A percentile compares a stretch with the other conserved stretches of the same genome.
Evolutionary conservation across 2,888 invertebrate species (phyloP).

Genomic region (Tubulanus polymorphus): DNA sequence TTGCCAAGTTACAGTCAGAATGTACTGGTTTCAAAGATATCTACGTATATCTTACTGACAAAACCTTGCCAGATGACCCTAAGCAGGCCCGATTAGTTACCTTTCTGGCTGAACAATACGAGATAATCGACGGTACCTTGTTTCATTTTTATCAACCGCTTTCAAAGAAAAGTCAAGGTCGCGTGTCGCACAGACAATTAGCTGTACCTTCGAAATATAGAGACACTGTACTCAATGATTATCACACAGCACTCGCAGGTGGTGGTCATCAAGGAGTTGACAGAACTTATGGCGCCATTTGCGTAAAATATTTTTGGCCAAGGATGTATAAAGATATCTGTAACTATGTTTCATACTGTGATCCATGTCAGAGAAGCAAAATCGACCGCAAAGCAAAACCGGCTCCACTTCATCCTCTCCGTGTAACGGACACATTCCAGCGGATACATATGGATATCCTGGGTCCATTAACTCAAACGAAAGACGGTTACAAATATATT

Average conservation of each 20-base stretch:
- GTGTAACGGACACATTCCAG: constrained; percentile 10
- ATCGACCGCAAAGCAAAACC: constrained; percentile 4
- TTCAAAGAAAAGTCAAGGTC: no score
- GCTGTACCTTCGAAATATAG: no score
- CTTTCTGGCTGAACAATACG: constrained; percentile 11
- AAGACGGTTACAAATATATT: constrained; percentile 17
- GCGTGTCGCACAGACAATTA: no score
- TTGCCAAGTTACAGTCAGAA: constrained; percentile 11
- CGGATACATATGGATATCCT: constrained; percentile 22
- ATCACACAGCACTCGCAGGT: no score
- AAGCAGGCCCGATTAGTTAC: constrained; percentile 6
- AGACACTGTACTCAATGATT: no score
- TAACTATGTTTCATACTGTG: constrained; percentile 16
- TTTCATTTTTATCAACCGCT: constrained; percentile 14
- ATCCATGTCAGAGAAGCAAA: constrained; percentile 13
- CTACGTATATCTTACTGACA: constrained; percentile 7
- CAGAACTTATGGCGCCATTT: constrained; percentile 5
- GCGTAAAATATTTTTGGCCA: constrained; percentile 13
- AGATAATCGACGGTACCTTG: constrained; percentile 11
- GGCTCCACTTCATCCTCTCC: constrained; percentile 18
- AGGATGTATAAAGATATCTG: constrained; percentile 12
- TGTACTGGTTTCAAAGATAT: constrained; percentile 16
- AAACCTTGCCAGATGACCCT: constrained; percentile 8
- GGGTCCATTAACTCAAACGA: constrained; percentile 13
- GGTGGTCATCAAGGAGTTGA: no score